Evolutionary conservation across 2,888 invertebrate species (phyloP).

Genomic region (Orgyia antiqua): DNA sequence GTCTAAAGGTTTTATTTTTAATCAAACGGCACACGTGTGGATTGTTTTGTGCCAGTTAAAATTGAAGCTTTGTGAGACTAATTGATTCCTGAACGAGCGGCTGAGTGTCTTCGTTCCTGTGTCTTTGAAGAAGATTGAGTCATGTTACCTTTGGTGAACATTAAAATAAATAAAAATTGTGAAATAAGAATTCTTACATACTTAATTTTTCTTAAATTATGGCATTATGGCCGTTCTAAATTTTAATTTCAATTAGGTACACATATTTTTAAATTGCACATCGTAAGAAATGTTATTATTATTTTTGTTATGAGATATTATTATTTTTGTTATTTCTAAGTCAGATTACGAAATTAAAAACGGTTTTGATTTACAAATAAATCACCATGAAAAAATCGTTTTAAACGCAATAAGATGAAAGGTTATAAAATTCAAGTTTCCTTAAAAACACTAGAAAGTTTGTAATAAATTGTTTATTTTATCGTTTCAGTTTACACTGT

Average conservation of each 20-base stretch:
- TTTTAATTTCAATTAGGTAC: too few relatives aligned
- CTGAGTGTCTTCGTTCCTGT: constrained; percentile 33
- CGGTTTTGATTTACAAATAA: too few relatives aligned
- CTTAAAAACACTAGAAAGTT: constrained; percentile 1
- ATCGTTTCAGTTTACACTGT: not conserved
- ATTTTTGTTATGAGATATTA: too few relatives aligned
- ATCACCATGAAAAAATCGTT: not conserved
- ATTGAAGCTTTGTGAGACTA: constrained; percentile 57
- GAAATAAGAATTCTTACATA: too few relatives aligned
- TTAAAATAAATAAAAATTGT: too few relatives aligned
- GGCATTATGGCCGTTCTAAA: too few relatives aligned
- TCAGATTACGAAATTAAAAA: too few relatives aligned
- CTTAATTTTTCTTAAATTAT: too few relatives aligned
- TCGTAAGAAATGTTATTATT: too few relatives aligned
- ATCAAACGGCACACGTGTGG: constrained; percentile 49
- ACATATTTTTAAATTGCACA: too few relatives aligned
- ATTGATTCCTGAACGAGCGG: constrained; percentile 62
- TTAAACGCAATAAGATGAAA: not conserved
- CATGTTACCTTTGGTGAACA: constrained; percentile 23
- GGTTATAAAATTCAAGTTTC: not conserved
- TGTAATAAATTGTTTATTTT: constrained; percentile 1
- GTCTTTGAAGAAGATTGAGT: constrained; percentile 49
- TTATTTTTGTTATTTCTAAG: too few relatives aligned
- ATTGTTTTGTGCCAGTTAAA: constrained; percentile 44
- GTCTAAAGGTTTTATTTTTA: constrained; percentile 59